These are phyloP conservation scores for Watsonalla binaria DNA, from an alignment of 2,888 invertebrate genomes.

Conservation along the genomic window DNA sequence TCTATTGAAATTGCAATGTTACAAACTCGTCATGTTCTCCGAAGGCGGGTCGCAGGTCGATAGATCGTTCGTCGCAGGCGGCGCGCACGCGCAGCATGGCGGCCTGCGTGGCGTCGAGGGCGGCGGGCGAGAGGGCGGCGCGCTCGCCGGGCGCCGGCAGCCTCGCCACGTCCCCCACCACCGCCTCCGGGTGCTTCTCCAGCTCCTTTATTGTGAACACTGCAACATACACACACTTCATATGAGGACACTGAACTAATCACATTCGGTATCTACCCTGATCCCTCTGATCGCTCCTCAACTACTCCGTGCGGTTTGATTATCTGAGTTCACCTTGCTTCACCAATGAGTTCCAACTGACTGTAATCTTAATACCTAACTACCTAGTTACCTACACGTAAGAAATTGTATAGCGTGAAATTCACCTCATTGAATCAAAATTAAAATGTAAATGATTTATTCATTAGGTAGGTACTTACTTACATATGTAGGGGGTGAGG, in stretches of 20 bases:
- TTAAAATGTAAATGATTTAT: too few relatives aligned
- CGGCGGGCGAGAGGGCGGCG: slow-evolving; percentile 28
- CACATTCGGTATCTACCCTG: too few relatives aligned
- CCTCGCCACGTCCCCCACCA: slow-evolving; percentile 55
- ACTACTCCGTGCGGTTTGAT: too few relatives aligned
- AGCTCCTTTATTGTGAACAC: slow-evolving; percentile 82
- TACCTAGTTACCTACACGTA: too few relatives aligned
- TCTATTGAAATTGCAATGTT: slow-evolving; percentile 13
- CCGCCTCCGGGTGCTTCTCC: slow-evolving; percentile 82
- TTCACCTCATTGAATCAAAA: too few relatives aligned
- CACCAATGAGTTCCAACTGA: too few relatives aligned
- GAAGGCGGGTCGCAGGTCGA: slow-evolving; percentile 83
- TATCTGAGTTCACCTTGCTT: too few relatives aligned
- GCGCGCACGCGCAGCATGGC: slow-evolving; percentile 81
- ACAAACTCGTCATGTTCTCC: slow-evolving; percentile 83
- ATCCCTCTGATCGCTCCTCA: too few relatives aligned
- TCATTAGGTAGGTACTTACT: too few relatives aligned
- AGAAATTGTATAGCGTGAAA: not conserved
- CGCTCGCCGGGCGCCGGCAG: slow-evolving; percentile 71
- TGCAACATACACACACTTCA: slow-evolving; percentile 24
- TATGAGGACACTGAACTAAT: too few relatives aligned
- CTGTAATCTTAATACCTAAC: too few relatives aligned
- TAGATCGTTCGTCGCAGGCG: slow-evolving; percentile 79
- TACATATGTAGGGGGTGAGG: too few relatives aligned
- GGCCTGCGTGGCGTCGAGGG: slow-evolving; percentile 78